A percentile compares a stretch with the other conserved stretches of the same genome.
Conservation (phyloP, 2,797 vertebrate genomes). For the Dermochelys coriacea region DNA sequence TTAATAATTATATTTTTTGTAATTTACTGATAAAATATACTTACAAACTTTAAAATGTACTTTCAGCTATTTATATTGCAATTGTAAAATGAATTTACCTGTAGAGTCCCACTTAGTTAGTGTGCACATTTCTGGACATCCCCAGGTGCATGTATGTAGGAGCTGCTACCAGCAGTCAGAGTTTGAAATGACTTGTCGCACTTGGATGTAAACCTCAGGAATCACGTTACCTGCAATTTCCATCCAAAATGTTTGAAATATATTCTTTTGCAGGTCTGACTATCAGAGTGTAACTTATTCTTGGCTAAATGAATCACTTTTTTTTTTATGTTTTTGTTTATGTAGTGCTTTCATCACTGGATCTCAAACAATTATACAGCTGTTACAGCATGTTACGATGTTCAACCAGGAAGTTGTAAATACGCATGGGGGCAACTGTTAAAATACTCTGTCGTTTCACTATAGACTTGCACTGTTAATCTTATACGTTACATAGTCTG, state of each 20-base stretch:
- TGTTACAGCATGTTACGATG: accelerated
- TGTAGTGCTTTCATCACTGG: neutral
- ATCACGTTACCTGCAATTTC: neutral
- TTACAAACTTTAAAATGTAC: neutral
- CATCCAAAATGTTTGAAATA: neutral
- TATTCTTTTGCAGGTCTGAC: neutral
- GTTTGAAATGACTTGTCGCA: neutral
- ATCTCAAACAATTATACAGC: neutral
- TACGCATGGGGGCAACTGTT: neutral
- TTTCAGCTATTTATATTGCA: neutral
- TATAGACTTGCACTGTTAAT: accelerated
- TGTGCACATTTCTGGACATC: neutral
- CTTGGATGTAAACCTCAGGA: neutral
- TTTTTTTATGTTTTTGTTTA: neutral
- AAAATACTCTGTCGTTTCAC: accelerated
- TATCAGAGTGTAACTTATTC: neutral
- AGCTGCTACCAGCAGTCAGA: neutral
- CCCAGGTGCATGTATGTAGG: accelerated
- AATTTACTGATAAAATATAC: neutral
- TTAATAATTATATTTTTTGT: neutral
- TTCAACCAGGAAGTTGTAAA: neutral
- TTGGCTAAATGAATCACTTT: neutral
- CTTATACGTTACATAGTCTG: accelerated
- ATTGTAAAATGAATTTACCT: neutral
- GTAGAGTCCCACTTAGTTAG: neutral